Percentiles rank a stretch among this genome's conserved stretches.
These are phyloP conservation scores for Folsomia candida DNA, from an alignment of 2,888 invertebrate species.

Conservation along the genomic window DNA sequence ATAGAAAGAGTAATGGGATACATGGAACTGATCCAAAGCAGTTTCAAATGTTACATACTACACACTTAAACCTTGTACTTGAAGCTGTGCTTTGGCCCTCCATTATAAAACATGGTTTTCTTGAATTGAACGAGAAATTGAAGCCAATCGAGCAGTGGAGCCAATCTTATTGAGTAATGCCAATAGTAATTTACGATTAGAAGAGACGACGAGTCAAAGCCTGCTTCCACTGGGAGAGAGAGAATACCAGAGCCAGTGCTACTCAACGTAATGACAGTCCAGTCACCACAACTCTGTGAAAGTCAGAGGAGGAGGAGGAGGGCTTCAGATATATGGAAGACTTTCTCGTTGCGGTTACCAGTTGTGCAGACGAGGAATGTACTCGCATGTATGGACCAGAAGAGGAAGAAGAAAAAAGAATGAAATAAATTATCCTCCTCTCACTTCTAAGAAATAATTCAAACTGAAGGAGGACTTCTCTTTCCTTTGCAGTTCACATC, in stretches of 20 bases:
- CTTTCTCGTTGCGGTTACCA: background rate
- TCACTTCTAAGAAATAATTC: background rate
- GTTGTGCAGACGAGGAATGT: background rate
- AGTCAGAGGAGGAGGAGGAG: constrained; percentile 8
- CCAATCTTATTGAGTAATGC: background rate
- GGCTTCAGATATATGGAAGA: constrained; percentile 6
- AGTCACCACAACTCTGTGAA: constrained; percentile 1
- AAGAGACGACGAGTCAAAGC: background rate
- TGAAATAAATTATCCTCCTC: constrained; percentile 41
- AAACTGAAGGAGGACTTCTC: background rate
- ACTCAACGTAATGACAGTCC: constrained; percentile 13
- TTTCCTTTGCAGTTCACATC: background rate
- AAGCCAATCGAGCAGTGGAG: background rate
- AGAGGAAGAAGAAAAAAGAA: constrained; percentile 30
- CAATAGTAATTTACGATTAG: background rate
- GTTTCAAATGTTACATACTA: background rate
- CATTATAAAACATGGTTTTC: background rate
- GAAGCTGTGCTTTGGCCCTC: background rate
- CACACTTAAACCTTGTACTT: background rate
- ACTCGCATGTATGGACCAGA: constrained; percentile 11
- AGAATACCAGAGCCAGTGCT: background rate
- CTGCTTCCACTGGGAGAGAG: background rate
- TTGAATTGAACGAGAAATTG: background rate
- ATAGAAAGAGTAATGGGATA: background rate
- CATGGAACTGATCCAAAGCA: background rate